Base-by-base conservation (phyloP, 2,113 vertebrate genomes). In the Hirundichthys speculiger region DNA sequence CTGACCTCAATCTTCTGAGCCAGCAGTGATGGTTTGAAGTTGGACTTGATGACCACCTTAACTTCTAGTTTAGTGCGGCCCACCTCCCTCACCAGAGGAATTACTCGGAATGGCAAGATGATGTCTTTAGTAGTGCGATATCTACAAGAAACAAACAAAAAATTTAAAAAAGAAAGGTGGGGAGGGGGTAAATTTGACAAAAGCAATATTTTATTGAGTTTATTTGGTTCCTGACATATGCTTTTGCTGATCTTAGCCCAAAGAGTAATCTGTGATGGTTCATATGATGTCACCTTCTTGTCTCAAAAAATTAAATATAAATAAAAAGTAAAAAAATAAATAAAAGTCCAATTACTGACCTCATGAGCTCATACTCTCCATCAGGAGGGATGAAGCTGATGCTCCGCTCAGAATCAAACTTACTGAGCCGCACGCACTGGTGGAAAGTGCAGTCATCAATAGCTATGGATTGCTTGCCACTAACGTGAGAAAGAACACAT, bases 371-470 rank as follows among this genome's bases (percentile, higher is more conserved):
- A 82, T 98, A 99, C 66, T 99, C 98, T 85, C 98, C 98, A 67
- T 99, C 98, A 0, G 98, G 98, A 14, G 98, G 98, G 86, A 99
- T 99, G 90, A 99, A 99, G 90, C 98, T 99, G 92, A 99, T 99
- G 91, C 98, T 99, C 53, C 98, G 94, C 90, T 99, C 98, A 0
- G 97, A 99, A 91, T 99, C 98, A 81, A 99, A 99, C 91, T 99
- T 99, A 93, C 98, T 99, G 92, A 99, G 97, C 43, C 98, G 94
- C 75, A 99, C 98, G 3, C 98, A 99, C 85, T 99, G 98, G 86
- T 99, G 97, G 91, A 99, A 99, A 62, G 97, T 99, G 92, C 98
- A 99, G 94, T 99, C 98, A 0, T 99, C 98, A 4, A 99, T 99
- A 82, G 98, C 98, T 25, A 99, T 99, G 11, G 98, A 99, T 93